Evolutionary conservation across 2,113 vertebrate species (phyloP).

Genomic region (Clarias magur): DNA sequence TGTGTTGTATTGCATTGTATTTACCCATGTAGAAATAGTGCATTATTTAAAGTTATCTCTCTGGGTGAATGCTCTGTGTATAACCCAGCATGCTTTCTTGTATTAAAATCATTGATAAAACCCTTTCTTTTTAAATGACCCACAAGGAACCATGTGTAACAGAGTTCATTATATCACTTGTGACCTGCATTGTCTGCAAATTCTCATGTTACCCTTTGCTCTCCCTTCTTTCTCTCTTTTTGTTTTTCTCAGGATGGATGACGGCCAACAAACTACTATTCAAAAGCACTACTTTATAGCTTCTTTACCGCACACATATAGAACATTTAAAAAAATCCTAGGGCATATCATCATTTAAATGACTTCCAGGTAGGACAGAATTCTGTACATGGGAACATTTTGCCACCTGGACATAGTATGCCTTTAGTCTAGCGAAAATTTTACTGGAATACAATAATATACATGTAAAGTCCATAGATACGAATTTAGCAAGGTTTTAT

Average conservation of each 20-base stretch:
- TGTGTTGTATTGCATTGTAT: background rate
- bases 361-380: background rate
- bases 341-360: constrained; percentile 1
- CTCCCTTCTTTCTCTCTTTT: background rate
- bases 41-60: background rate
- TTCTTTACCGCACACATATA: background rate
- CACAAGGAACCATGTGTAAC: background rate
- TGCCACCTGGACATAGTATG: background rate
- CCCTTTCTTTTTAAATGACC: background rate
- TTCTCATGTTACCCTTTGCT: constrained; percentile 5
- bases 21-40: background rate
- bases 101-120: background rate
- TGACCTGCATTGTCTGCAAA: constrained; percentile 26
- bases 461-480: background rate
- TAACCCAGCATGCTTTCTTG: background rate
- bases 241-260: constrained; percentile 28
- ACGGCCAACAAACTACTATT: background rate
- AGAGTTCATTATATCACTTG: constrained; percentile 17
- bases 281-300: background rate
- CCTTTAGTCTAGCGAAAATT: background rate
- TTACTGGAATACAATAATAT: background rate
- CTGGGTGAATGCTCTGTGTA: background rate
- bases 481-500: constrained; percentile 9
- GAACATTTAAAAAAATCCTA: background rate
- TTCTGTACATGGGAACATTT: background rate